phyloP scores from a whole-genome alignment of 2,888 invertebrate genomes.

The Apamea crenata region DNA sequence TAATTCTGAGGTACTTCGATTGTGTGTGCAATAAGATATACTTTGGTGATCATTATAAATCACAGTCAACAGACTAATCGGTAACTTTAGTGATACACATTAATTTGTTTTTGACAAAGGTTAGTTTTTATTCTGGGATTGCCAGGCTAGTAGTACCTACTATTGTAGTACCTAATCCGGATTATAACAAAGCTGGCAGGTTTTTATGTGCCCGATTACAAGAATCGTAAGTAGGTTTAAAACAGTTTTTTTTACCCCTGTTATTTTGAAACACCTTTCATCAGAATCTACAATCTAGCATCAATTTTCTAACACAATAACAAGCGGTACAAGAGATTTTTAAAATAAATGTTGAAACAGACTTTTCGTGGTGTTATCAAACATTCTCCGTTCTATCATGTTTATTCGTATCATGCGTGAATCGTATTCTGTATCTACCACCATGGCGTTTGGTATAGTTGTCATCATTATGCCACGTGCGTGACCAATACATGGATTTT shows the following conservation, averaged over 20 bases:
- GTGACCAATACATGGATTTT: constrained; percentile 38
- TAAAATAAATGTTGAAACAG: constrained; percentile 9
- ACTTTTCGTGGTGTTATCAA: constrained; percentile 3
- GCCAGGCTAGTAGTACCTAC: background rate
- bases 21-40: background rate
- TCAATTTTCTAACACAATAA: constrained; percentile 10
- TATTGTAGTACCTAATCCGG: background rate
- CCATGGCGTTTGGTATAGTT: constrained; percentile 35
- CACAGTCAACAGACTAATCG: background rate
- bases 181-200: background rate
- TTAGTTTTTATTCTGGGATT: background rate
- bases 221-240: background rate
- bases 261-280: background rate
- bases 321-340: constrained; percentile 9
- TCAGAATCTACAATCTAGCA: background rate
- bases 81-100: background rate
- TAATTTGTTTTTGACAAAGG: background rate
- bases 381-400: constrained; percentile 17
- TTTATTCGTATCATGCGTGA: constrained; percentile 45
- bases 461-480: constrained; percentile 53
- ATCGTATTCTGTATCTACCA: constrained; percentile 20
- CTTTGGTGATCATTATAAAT: background rate
- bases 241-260: background rate
- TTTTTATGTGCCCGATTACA: background rate
- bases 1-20: background rate